Evolutionary conservation across 2,888 invertebrate species (phyloP), one percentile per base, ranked within the genome.

Genomic region (Tenthredo amoena): DNA sequence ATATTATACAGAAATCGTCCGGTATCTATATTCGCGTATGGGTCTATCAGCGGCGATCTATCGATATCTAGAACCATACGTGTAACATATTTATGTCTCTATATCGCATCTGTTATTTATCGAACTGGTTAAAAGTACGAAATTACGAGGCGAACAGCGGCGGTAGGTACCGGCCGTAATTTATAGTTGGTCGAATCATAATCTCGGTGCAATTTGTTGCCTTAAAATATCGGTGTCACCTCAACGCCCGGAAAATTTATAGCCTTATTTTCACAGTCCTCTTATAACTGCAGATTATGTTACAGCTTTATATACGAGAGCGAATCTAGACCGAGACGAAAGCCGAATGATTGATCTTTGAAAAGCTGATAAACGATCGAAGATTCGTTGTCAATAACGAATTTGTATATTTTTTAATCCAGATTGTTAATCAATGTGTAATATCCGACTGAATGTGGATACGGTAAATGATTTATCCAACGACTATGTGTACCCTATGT

Each of bases 161-260:
- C 72, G 40, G n/a, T 37, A n/a, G 3, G 10, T 2, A 26, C 34
- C 21, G 18, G 47, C 18, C 10, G 6, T 31, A 77, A 77, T 77
- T 77, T 55, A 77, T 55, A 77, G 77, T 77, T 34, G 31, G 55
- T 26, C 77, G 55, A 77, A 77, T 77, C 77, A 77, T 77, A 77
- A 77, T 77, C 50, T 55, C 50, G 77, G 6, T 77, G 55, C 77
- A 50, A 77, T 77, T 77, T 77, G 76, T 77, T 31, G 55, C 77
- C 77, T 77, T 55, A 55, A 77, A 55, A 77, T 77, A 77, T 77
- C 55, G 77, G 77, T 50, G 77, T 77, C 77, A 50, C 77, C 31
- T 77, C 77, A 55, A 50, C 77, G 77, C 26, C 34, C 15, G 31
- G 31, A n/a, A 55, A 55, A 77, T 77, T 77, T 77, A 77, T 77